Conservation (phyloP, 2,113 vertebrate species). For the Recurvirostra avosetta region DNA sequence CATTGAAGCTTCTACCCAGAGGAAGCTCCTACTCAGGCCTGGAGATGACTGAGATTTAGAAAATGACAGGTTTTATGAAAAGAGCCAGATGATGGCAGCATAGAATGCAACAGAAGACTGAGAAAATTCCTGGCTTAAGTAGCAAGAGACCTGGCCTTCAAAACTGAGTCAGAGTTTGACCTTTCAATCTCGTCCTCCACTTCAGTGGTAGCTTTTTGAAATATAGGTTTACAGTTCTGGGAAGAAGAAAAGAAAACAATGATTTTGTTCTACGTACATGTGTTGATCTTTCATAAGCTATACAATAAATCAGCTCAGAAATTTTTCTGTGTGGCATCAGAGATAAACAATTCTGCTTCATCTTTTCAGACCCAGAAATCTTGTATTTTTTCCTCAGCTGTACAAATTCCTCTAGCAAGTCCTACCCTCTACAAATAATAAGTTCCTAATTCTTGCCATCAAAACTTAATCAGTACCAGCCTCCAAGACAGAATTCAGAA, state of each 20-base stretch:
- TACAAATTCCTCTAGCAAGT: neutral
- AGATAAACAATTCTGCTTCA: neutral
- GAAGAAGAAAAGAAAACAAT: neutral
- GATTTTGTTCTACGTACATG: neutral
- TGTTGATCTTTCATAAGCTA: conserved; percentile 10
- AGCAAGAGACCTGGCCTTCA: conserved; percentile 18
- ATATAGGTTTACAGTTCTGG: neutral
- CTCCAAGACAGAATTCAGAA: neutral
- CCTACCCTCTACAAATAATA: neutral
- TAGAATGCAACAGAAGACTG: conserved; percentile 46
- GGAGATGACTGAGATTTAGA: neutral
- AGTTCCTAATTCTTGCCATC: neutral
- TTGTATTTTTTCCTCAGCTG: neutral
- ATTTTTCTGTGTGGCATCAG: neutral
- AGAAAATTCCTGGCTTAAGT: neutral
- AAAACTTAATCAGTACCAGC: neutral
- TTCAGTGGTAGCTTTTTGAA: conserved; percentile 15
- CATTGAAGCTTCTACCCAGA: neutral
- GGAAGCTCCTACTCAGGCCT: neutral
- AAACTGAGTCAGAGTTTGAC: neutral
- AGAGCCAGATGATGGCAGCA: conserved; percentile 74
- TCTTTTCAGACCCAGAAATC: neutral
- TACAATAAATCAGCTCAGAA: conserved; percentile 6
- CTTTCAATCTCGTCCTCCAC: neutral
- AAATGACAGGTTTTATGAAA: conserved; percentile 5